Conservation (phyloP, 2,113 vertebrate species). For the Caranx melampygus region DNA sequence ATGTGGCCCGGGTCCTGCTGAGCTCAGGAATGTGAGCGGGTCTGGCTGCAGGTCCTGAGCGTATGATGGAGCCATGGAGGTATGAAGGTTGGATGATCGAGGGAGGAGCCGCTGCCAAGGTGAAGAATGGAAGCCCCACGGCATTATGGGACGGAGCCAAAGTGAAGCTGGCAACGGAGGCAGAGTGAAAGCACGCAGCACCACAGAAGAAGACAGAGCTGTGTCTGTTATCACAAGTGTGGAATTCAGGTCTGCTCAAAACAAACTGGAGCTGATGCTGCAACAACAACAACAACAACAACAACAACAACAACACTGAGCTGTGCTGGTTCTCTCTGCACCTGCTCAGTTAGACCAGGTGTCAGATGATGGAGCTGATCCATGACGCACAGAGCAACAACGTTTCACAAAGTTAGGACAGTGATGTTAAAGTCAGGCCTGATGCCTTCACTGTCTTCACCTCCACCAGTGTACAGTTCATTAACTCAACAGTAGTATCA, state of each 20-base stretch:
- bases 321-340: too few species aligned
- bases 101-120: neutral
- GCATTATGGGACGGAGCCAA: constrained; percentile 33
- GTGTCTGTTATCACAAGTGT: constrained; percentile 3
- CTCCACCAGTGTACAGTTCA: too few species aligned
- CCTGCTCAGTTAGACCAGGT: too few species aligned
- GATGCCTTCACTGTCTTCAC: too few species aligned
- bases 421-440: too few species aligned
- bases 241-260: constrained; percentile 5
- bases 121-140: constrained; percentile 29
- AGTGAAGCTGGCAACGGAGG: constrained; percentile 6
- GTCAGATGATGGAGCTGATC: too few species aligned
- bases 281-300: too few species aligned
- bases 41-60: constrained; percentile 40
- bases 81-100: neutral
- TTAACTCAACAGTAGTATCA: too few species aligned
- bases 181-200: neutral
- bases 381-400: too few species aligned
- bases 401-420: too few species aligned
- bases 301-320: too few species aligned
- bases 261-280: constrained; percentile 19
- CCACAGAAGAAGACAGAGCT: neutral
- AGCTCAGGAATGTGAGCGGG: constrained; percentile 59
- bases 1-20: constrained; percentile 17
- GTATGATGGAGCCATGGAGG: constrained; percentile 29